Evolutionary conservation across 1,140 invertebrate species (phyloP), one percentile per base, ranked within the genome.

Genomic region (Drosophila pandora): DNA sequence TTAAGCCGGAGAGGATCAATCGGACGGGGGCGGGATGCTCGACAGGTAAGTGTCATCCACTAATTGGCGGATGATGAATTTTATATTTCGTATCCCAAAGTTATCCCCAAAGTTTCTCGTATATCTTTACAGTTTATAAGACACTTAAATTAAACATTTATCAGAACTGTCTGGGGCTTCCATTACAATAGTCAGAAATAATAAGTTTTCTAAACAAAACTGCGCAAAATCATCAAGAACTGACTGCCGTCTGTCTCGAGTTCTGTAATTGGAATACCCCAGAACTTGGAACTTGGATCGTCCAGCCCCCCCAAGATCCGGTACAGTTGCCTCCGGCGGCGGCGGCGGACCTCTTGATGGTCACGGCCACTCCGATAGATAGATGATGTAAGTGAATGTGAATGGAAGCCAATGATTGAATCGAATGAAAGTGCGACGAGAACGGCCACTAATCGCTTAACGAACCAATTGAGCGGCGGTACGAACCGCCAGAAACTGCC

Each of bases 401-500:
- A 63, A 57, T 63, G 41, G 17, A 21, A 17, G 12, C 10, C 3
- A 37, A 37, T 37, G 34, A 37, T 37, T 37, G 34, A 47, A 57
- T 64, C 69, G 67, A 74, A 74, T 74, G 71, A 74, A 74, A 74
- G 71, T 74, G 71, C 71, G 57, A 55, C 63, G 39, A 41, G n/a
- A 17, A 34, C 8, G 32, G 61, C 30, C 21, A 55, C 65, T 60
- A 69, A 78, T 68, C 58, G 48, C 59, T 73, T 67, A 80, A 76
- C 55, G 32, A 79, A 57, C 62, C 81, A 84, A 84, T 84, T 84
- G 68, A 56, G 56, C 6, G 56, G 54, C 73, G 60, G 79, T 58
- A 63, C 45, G 47, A 84, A 75, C 81, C 64, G 81, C 77, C 60
- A 49, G 62, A 65, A 85, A 85, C 80, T 52, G 82, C 65, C 52